These are phyloP conservation scores for Myripristis murdjan DNA, from an alignment of 2,797 vertebrate genomes.

Conservation along the genomic window DNA sequence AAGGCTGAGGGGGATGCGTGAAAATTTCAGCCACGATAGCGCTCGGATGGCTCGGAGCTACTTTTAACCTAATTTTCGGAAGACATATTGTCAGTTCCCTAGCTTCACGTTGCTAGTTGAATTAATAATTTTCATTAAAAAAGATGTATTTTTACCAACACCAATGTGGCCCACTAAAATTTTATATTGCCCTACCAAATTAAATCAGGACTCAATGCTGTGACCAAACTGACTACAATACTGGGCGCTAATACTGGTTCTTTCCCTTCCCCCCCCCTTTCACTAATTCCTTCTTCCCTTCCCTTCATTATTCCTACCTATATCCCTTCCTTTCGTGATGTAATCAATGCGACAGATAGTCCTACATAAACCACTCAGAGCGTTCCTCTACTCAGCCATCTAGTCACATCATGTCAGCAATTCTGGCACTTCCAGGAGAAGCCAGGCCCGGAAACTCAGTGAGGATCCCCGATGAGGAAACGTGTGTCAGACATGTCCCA, in stretches of 20 bases:
- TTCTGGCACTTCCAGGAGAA: slow-evolving; percentile 44
- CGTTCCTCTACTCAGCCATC: slow-evolving; percentile 41
- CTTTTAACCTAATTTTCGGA: no score
- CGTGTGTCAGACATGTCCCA: slow-evolving; percentile 53
- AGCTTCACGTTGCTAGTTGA: no score
- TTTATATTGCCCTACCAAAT: no score
- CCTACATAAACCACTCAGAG: slow-evolving; percentile 43
- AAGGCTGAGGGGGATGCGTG: no score
- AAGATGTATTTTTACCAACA: no score
- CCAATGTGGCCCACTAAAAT: no score
- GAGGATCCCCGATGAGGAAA: slow-evolving; percentile 43
- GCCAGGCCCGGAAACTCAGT: not conserved
- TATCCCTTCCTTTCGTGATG: slow-evolving; percentile 31
- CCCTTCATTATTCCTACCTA: slow-evolving; percentile 27
- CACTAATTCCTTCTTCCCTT: slow-evolving; percentile 1
- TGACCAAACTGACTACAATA: no score
- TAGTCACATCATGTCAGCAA: slow-evolving; percentile 51
- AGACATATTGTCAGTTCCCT: no score
- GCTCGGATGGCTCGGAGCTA: no score
- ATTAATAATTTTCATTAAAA: no score
- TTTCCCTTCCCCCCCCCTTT: not conserved
- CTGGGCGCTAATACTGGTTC: not conserved
- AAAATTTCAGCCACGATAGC: no score
- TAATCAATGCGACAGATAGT: slow-evolving; percentile 54
- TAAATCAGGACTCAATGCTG: no score